These are phyloP conservation scores for Acrocephalus arundinaceus DNA, from an alignment of 2,113 vertebrate genomes.

Conservation along the genomic window DNA sequence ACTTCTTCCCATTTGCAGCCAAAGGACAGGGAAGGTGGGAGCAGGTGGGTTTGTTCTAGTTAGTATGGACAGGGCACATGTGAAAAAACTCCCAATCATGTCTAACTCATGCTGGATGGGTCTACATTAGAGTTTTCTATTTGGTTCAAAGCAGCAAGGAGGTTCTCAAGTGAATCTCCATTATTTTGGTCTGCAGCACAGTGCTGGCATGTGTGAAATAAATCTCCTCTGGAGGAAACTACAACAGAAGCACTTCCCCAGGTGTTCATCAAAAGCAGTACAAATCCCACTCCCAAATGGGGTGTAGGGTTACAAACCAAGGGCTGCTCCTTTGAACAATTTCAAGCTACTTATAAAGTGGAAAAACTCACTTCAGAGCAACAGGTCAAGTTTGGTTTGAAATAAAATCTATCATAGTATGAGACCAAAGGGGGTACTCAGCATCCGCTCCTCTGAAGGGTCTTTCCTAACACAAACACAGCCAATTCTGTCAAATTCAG, in stretches of 20 bases:
- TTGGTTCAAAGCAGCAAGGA: background rate
- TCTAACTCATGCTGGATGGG: rapidly evolving
- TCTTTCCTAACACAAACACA: background rate
- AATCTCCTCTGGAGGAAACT: background rate
- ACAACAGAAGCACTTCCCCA: background rate
- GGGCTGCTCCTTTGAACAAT: background rate
- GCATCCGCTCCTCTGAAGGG: background rate
- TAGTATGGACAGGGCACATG: background rate
- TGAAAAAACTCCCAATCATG: background rate
- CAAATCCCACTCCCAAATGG: background rate
- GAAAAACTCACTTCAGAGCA: background rate
- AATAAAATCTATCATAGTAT: background rate
- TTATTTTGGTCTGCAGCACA: background rate
- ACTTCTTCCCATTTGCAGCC: background rate
- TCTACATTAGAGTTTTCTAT: rapidly evolving
- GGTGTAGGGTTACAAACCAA: background rate
- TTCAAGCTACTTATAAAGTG: background rate
- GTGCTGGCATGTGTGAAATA: background rate
- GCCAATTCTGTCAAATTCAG: background rate
- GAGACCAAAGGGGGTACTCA: background rate
- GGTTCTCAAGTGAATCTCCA: background rate
- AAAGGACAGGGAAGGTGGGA: background rate
- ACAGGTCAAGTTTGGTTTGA: background rate
- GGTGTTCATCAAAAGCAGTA: background rate
- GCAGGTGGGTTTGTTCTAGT: background rate